Base-by-base conservation (phyloP, 2,113 vertebrate genomes). In the Protomyctophum bolini region DNA sequence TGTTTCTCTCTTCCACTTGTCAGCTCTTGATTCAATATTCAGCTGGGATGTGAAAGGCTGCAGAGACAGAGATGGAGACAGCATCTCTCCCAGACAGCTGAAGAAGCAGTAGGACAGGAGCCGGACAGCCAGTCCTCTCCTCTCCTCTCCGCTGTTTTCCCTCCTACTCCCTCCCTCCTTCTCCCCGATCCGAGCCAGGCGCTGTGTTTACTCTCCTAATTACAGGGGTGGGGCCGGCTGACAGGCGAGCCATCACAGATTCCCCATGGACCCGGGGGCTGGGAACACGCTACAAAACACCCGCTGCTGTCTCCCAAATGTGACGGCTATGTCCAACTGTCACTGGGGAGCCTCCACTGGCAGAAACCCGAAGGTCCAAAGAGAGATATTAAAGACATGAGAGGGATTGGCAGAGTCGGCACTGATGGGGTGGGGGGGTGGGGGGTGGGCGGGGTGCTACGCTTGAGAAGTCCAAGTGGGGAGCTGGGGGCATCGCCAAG, bases 141-240 rank as follows among this genome's bases (percentile, higher is more conserved):
- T 83, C 72, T 79, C 78, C 49, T 46, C 73, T 83, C 81, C 81
- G 33, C 33, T 41, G 33, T 41, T 41, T 41, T 41, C 33, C 56
- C 6, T 15, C 56, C 21, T 29, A 14, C 33, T 77, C 89, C 79
- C 83, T 83, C 78, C 49, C 47, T 59, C 50, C 41, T 45, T 57
- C 65, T 55, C 46, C 45, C 47, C 49, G 49, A 33, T 75, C 83
- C 82, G 92, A 90, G 82, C 93, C 92, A 92, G 92, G 83, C 92
- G 90, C 94, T 94, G 84, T 98, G 95, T 97, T 97, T 96, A 97
- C 95, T 97, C 95, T 96, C 94, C 96, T 98, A 98, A 99, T 98
- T 98, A 95, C 93, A 92, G 96, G 95, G 97, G 97, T 96, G 96
- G 96, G 95, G 94, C 93, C 87, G 92, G 85, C 89, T 93, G 92